A percentile compares a stretch with the other conserved stretches of the same genome.
Conservation (phyloP, 2,113 vertebrate genomes). For the Alosa alosa region DNA sequence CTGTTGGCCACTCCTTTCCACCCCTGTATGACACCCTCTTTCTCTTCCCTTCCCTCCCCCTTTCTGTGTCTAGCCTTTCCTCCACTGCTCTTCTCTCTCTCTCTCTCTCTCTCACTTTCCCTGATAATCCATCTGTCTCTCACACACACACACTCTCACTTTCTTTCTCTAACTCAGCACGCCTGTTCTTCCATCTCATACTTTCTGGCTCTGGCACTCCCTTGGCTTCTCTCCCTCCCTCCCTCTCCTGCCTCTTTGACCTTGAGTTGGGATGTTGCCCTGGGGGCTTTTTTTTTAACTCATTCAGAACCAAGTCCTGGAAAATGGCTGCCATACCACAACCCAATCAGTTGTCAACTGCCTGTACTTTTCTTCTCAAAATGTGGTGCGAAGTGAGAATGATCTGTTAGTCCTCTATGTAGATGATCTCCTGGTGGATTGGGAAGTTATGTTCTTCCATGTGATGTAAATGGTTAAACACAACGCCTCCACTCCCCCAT, state of each 20-base stretch:
- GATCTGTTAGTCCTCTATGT: not conserved
- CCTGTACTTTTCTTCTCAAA: not conserved
- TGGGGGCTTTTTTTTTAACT: conserved; percentile 51
- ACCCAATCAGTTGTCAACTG: not conserved
- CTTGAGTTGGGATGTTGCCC: conserved; percentile 60
- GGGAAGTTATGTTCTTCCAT: conserved; percentile 26
- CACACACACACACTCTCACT: conserved; percentile 15
- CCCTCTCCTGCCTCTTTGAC: conserved; percentile 37
- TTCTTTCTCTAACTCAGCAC: not conserved
- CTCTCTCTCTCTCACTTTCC: not conserved
- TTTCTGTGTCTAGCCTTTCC: not conserved
- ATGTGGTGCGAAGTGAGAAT: not conserved
- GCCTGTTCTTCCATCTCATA: not conserved
- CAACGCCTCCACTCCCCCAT: conserved; percentile 21
- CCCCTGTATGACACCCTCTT: not conserved
- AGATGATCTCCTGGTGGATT: not conserved
- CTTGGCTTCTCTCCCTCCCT: not conserved
- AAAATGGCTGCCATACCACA: not conserved
- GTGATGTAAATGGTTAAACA: conserved; percentile 58
- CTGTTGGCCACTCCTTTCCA: conserved; percentile 51
- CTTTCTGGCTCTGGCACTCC: conserved; percentile 13
- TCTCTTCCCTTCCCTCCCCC: not conserved
- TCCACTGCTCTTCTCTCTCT: not conserved
- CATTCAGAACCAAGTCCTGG: conserved; percentile 34
- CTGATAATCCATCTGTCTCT: conserved; percentile 27